Conservation (phyloP, 2,888 invertebrate genomes). For the Orthosia gracilis region DNA sequence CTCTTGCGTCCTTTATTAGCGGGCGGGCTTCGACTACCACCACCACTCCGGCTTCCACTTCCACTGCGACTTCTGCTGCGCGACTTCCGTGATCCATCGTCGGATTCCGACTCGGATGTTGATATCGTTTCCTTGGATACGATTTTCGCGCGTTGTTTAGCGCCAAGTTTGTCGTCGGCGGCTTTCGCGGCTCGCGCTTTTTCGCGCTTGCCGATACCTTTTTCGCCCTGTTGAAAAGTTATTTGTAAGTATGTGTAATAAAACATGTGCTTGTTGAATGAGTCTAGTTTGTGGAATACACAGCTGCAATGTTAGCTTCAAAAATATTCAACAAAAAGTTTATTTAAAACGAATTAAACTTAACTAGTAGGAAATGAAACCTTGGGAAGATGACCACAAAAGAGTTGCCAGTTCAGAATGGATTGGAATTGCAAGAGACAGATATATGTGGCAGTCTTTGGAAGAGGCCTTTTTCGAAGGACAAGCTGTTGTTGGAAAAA, state of each 20-base stretch:
- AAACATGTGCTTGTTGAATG: background rate
- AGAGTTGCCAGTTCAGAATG: too few relatives aligned
- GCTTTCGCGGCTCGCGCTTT: constrained; percentile 81
- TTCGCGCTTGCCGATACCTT: constrained; percentile 86
- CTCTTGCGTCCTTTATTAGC: constrained; percentile 89
- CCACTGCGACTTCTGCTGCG: constrained; percentile 75
- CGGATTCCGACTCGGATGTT: constrained; percentile 96
- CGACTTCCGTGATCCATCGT: constrained; percentile 82
- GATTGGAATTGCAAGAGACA: too few relatives aligned
- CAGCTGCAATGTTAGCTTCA: background rate
- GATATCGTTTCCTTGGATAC: constrained; percentile 99
- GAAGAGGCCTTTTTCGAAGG: too few relatives aligned
- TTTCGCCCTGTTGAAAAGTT: constrained; percentile 76
- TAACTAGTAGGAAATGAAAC: too few relatives aligned
- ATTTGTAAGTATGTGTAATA: background rate
- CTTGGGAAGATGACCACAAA: too few relatives aligned
- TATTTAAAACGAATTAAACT: too few relatives aligned
- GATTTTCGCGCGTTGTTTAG: constrained; percentile 96
- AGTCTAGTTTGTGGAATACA: background rate
- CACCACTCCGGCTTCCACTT: constrained; percentile 76
- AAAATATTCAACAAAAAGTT: too few relatives aligned
- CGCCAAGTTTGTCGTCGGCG: constrained; percentile 93
- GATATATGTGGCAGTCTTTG: too few relatives aligned
- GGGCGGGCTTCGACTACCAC: constrained; percentile 84
- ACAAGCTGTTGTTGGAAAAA: too few relatives aligned